Evolutionary conservation across 2,888 invertebrate genomes (phyloP).

Genomic region (Aricia artaxerxes): DNA sequence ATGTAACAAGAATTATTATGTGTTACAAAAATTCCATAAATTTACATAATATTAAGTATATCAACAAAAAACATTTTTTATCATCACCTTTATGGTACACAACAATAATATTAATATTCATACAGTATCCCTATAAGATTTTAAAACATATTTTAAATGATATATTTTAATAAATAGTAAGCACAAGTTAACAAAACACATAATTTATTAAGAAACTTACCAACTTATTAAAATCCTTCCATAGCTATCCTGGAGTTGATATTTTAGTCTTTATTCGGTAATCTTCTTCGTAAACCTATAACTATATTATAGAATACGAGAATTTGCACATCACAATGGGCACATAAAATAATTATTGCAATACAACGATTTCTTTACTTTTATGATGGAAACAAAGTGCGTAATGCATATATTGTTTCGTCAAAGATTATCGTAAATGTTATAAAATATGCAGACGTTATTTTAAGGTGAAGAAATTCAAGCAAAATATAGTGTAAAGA

Average conservation of each 20-base stretch:
- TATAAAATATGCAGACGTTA: not conserved
- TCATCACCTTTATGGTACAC: not conserved
- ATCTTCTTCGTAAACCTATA: not conserved
- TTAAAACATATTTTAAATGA: not conserved
- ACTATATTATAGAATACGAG: slow-evolving; percentile 7
- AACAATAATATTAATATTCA: not conserved
- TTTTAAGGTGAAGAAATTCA: not conserved
- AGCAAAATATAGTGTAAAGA: not conserved
- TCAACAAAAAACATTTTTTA: not conserved
- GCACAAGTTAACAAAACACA: not conserved
- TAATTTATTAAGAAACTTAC: not conserved
- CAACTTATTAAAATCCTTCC: not conserved
- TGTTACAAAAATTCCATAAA: too few species aligned
- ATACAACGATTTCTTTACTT: not conserved
- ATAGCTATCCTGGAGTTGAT: not conserved
- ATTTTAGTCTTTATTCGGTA: not conserved
- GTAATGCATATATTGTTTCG: not conserved
- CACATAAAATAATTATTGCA: not conserved
- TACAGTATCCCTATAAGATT: not conserved
- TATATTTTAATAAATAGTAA: not conserved
- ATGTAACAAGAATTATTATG: too few species aligned
- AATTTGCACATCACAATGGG: slow-evolving; percentile 1
- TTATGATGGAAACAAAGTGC: not conserved
- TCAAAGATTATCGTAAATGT: not conserved
- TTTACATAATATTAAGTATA: too few species aligned